Conservation (phyloP, 2,888 invertebrate species). For the Timema podura region DNA sequence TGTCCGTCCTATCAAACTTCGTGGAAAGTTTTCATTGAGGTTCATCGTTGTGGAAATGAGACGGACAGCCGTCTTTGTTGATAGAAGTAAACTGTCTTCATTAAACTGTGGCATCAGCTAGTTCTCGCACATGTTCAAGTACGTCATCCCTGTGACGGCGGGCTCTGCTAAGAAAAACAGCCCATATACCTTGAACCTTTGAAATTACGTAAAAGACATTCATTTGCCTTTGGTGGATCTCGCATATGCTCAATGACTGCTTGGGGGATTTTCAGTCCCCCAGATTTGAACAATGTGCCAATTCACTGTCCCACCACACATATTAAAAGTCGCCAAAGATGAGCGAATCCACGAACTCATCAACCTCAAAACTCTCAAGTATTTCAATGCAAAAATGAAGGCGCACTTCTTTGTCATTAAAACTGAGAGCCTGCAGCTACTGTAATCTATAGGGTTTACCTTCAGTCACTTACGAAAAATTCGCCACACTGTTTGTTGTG, state of each 20-base stretch:
- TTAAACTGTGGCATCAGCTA: constrained; percentile 2
- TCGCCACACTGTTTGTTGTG: constrained; percentile 1
- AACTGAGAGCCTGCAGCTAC: constrained; percentile 7
- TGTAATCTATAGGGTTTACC: constrained; percentile 5
- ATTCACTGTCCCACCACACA: constrained; percentile 1
- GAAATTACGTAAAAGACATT: neutral
- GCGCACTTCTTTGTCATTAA: neutral
- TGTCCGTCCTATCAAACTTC: neutral
- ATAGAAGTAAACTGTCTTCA: neutral
- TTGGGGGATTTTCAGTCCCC: too few relatives aligned
- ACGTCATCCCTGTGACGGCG: neutral
- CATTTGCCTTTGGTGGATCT: too few relatives aligned
- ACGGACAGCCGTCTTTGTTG: neutral
- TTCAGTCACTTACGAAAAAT: neutral
- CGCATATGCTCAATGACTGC: too few relatives aligned
- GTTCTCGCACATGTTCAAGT: neutral
- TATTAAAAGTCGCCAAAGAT: constrained; percentile 13
- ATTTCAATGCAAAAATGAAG: constrained; percentile 6
- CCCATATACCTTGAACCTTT: neutral
- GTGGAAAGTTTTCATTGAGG: constrained; percentile 2
- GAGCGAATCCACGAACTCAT: neutral
- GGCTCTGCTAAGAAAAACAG: neutral
- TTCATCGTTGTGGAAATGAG: neutral
- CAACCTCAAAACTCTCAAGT: constrained; percentile 1
- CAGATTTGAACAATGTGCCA: neutral